Conservation (phyloP, 2,113 vertebrate genomes). For the Elephantulus edwardii region DNA sequence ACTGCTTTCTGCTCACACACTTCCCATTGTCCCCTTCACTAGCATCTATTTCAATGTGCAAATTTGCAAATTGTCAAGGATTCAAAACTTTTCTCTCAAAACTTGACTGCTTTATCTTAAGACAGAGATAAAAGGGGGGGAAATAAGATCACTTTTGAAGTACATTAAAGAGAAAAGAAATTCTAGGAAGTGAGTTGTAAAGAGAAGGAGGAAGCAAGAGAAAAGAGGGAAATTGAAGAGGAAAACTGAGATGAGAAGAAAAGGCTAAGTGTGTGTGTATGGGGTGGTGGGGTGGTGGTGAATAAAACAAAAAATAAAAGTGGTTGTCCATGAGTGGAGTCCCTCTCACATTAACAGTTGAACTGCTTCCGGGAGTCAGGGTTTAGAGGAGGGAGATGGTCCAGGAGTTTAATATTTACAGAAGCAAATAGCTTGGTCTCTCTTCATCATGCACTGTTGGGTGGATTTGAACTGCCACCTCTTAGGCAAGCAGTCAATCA, state of each 20-base stretch:
- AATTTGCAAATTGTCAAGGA: constrained; percentile 63
- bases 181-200: not conserved
- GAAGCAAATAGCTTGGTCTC: not conserved
- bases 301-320: not conserved
- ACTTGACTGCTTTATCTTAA: constrained; percentile 37
- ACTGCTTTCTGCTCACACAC: not conserved
- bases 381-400: no score
- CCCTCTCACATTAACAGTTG: not conserved
- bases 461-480: not conserved
- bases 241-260: not conserved
- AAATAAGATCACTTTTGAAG: not conserved
- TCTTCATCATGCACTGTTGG: not conserved
- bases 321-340: not conserved
- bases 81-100: constrained; percentile 77
- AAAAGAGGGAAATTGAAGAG: not conserved
- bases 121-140: not conserved
- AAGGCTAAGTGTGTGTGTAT: not conserved
- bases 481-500: not conserved
- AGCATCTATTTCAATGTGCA: not conserved
- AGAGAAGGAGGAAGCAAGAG: not conserved
- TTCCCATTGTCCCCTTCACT: not conserved
- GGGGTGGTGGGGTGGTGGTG: no score
- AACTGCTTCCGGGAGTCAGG: not conserved
- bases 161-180: not conserved
- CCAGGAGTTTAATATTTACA: not conserved